Evolutionary conservation across 2,797 vertebrate species (phyloP).

Genomic region (Graptemys geographica): DNA sequence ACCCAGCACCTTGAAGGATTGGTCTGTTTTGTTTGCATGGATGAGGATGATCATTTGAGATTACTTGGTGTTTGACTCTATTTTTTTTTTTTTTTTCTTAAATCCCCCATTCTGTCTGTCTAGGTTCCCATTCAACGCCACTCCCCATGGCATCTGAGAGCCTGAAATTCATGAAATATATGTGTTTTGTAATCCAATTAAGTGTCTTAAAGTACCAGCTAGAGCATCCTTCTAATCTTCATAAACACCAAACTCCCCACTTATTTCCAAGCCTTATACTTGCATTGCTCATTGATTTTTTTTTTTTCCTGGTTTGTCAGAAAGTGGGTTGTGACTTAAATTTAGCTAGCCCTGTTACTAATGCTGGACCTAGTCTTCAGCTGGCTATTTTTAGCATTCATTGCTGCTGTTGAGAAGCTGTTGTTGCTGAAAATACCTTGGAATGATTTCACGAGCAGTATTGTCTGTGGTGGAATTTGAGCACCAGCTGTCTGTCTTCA

Average conservation of each 20-base stretch:
- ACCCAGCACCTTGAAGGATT: not conserved
- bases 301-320: conserved; percentile 32
- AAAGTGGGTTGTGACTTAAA: conserved; percentile 61
- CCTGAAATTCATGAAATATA: not conserved
- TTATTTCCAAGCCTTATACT: not conserved
- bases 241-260: not conserved
- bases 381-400: conserved; percentile 54
- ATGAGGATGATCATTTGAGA: not conserved
- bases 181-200: not conserved
- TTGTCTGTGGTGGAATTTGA: conserved; percentile 66
- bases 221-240: not conserved
- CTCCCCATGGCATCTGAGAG: not conserved
- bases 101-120: not conserved
- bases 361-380: conserved; percentile 40
- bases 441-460: conserved; percentile 55
- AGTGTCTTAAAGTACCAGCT: not conserved
- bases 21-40: not conserved
- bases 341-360: conserved; percentile 40
- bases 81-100: not conserved
- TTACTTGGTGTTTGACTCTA: not conserved
- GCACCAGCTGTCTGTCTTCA: conserved; percentile 72
- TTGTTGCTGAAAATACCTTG: conserved; percentile 59
- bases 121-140: not conserved
- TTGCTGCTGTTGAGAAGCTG: conserved; percentile 52
- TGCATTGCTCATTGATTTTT: conserved; percentile 32